Base-by-base conservation (phyloP, 2,113 vertebrate species). In the Cebidichthys violaceus region DNA sequence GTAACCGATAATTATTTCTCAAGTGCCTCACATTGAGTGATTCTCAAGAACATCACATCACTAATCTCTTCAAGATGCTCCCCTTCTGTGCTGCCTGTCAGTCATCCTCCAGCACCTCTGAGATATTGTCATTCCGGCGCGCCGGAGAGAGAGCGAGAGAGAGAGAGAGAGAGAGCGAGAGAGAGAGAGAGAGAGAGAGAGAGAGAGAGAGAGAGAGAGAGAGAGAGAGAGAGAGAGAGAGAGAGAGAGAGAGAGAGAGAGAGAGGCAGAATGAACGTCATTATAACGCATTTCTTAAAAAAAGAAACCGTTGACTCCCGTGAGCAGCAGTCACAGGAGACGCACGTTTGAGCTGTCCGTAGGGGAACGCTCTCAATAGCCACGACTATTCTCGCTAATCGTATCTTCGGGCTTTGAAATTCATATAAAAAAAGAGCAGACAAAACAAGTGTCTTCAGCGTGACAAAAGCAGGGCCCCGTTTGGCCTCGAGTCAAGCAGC, bases 51-150 rank as follows among this genome's bases (percentile, higher is more conserved):
- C 37, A 68, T 81, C 54, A 82, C 39, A 50, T 64, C 31, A 64
- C 39, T 70, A 77, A 87, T 88, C 81, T 71, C 60, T 45, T 83
- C 64, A 81, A 69, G 84, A 83, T 75, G 80, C 37, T 82, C 7
- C 76, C 75, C 50, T 65, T 68, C 68, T 79, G 54, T 39, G 84
- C 41, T 59, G 20, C 79, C 64, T 72, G 83, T 86, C 86, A 80
- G 11, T 81, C 77, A 79, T 84, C 75, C 52, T 87, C 29, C 68
- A 77, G 52, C 45, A 73, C 62, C 83, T 75, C 70, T 18, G 69
- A 84, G 61, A 75, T 35, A 75, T 29, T 81, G 55, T 70, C 73
- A 82, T 62, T 71, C 69, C 22, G 52, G n/a, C 35, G n/a, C 68
- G 33, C 55, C 54, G 31, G 59, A 57, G 70, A 67, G 66, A 72